These are phyloP conservation scores for Phasianus colchicus DNA, from an alignment of 2,113 vertebrate genomes.

Conservation along the genomic window DNA sequence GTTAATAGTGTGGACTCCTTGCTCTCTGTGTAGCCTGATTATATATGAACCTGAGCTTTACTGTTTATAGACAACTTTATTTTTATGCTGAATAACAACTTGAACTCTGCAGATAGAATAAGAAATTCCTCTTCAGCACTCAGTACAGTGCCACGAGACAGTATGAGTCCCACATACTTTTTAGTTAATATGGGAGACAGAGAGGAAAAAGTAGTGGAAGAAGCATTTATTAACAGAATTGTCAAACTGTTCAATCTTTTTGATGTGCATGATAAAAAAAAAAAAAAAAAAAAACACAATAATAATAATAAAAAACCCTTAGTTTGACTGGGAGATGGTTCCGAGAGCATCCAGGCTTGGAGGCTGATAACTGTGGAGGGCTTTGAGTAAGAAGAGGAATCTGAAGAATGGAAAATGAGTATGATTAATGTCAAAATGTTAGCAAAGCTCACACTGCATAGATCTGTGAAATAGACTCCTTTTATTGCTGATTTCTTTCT, in stretches of 20 bases:
- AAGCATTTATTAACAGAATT: background rate
- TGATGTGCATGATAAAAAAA: background rate
- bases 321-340: background rate
- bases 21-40: background rate
- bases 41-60: background rate
- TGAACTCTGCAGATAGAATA: background rate
- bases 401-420: background rate
- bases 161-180: background rate
- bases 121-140: background rate
- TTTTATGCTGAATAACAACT: background rate
- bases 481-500: background rate
- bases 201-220: background rate
- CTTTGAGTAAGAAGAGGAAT: background rate
- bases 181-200: background rate
- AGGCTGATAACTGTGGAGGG: background rate
- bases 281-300: no score
- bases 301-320: background rate
- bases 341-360: background rate
- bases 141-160: background rate
- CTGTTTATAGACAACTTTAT: background rate
- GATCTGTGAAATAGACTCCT: background rate
- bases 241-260: background rate
- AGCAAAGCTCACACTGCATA: background rate
- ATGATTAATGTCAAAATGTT: background rate
- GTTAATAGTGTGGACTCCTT: no score